Evolutionary conservation across 1,140 invertebrate species (phyloP).

Genomic region (Holotrichia oblita): DNA sequence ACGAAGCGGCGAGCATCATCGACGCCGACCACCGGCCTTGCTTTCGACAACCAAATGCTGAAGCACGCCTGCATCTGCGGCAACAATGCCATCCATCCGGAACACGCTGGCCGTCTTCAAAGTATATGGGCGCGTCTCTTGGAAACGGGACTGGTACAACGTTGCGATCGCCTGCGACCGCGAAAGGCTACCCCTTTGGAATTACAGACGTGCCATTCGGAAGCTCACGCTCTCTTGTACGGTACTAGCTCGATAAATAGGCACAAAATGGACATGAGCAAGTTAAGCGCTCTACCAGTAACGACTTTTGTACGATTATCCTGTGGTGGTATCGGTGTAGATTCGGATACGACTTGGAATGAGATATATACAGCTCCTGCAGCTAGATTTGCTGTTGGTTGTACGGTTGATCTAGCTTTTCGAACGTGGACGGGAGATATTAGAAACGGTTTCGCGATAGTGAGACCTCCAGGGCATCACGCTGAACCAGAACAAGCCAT

Average conservation of each 20-base stretch:
- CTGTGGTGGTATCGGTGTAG: constrained; percentile 97
- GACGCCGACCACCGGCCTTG: constrained; percentile 84
- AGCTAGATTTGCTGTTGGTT: constrained; percentile 94
- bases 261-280: constrained; percentile 83
- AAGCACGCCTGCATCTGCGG: constrained; percentile 97
- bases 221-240: constrained; percentile 86
- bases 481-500: constrained; percentile 96
- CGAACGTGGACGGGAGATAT: constrained; percentile 84
- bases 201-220: constrained; percentile 88
- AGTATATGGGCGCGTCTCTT: constrained; percentile 94
- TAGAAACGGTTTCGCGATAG: constrained; percentile 96
- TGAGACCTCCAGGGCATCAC: constrained; percentile 98
- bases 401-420: constrained; percentile 86
- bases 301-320: constrained; percentile 90
- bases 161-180: constrained; percentile 87
- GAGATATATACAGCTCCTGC: constrained; percentile 94
- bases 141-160: constrained; percentile 87
- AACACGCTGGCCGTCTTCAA: constrained; percentile 95
- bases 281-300: constrained; percentile 79
- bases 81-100: constrained; percentile 91
- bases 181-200: constrained; percentile 94
- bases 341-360: constrained; percentile 98
- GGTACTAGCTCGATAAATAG: constrained; percentile 89
- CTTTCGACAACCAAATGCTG: constrained; percentile 95
- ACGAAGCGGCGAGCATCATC: constrained; percentile 58